Evolutionary conservation across 2,113 vertebrate genomes (phyloP).

Genomic region (Vicugna pacos): DNA sequence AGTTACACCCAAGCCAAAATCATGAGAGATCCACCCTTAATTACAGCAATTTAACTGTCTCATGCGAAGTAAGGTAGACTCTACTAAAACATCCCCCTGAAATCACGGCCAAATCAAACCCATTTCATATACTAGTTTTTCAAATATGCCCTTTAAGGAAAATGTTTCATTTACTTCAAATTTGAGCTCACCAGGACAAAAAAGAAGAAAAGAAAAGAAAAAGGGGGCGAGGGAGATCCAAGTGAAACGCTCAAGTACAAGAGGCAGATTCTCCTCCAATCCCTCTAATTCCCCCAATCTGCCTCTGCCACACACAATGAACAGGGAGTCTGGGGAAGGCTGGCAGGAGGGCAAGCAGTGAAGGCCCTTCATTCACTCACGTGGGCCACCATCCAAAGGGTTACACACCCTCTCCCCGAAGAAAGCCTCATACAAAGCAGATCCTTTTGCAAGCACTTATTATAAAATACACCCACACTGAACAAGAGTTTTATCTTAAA

Average conservation of each 20-base stretch:
- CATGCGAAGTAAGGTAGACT: conserved; percentile 71
- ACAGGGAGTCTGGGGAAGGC: conserved; percentile 17
- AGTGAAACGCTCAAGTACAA: conserved; percentile 43
- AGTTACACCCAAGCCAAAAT: conserved; percentile 82
- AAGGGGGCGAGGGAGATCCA: background rate
- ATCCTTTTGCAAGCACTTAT: conserved; percentile 66
- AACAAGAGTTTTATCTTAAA: conserved; percentile 73
- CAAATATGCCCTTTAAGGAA: conserved; percentile 26
- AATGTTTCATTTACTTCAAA: conserved; percentile 54
- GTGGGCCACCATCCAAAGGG: conserved; percentile 69
- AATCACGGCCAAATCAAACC: conserved; percentile 54
- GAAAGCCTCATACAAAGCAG: conserved; percentile 56
- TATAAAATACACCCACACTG: conserved; percentile 75
- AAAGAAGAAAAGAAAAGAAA: background rate
- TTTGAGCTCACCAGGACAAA: conserved; percentile 24
- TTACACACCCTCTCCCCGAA: conserved; percentile 53
- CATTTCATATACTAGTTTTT: conserved; percentile 40
- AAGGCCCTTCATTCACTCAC: conserved; percentile 69
- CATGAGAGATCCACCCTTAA: conserved; percentile 79
- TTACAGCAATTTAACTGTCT: conserved; percentile 80
- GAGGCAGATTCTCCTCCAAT: conserved; percentile 73
- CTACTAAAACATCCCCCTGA: conserved; percentile 58
- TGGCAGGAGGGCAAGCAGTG: background rate
- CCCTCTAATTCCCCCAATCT: conserved; percentile 70
- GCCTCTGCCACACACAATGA: conserved; percentile 55